Evolutionary conservation across 2,888 invertebrate genomes (phyloP), one percentile per base, ranked within the genome.

Genomic region (Macrosiphum euphorbiae): DNA sequence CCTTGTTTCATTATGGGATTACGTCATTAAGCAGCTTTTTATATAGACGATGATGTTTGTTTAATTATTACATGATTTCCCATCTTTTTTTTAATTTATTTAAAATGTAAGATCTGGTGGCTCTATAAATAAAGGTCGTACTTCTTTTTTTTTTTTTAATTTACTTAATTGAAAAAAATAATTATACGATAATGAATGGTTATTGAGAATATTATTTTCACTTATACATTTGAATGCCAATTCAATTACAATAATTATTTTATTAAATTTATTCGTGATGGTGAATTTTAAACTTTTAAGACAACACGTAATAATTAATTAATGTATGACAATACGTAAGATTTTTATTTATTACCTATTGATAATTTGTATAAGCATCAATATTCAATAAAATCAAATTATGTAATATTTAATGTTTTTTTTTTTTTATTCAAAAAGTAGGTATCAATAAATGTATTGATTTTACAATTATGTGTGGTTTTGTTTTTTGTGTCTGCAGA

Each of bases 1-100:
- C 52, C 52, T 24, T 92, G 67, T 88, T 58, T 55, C 88, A 41
- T 87, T 87, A 87, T 88, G 50, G 47, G 92, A 92, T 92, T 88
- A 92, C 92, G 78, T 92, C 92, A 92, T 86, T 44, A 28, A n/a
- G 7, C 55, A 84, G 52, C 84, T 93, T 93, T 93, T 84, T 93
- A 28, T 67, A 87, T 26, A 87, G 86, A 92, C 16, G 35, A 87
- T 35, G 61, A n/a, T 86, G 50, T 67, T 50, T 58, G 44, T 92
- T 88, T 50, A 92, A 92, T 88, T 88, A 92, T 52, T 16, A 52
- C 16, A 88, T 26, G 61, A 67, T 92, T 55, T 92, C 92, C 67
- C 67, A 13, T 87, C 3, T 47, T 86, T 87, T 87, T 92, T 87
- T 91, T 91, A 67, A 90, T 67, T 78, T n/a, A 61, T 90, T 67